Base-by-base conservation (phyloP, 1,140 invertebrate species). In the Leguminivora glycinivorella region DNA sequence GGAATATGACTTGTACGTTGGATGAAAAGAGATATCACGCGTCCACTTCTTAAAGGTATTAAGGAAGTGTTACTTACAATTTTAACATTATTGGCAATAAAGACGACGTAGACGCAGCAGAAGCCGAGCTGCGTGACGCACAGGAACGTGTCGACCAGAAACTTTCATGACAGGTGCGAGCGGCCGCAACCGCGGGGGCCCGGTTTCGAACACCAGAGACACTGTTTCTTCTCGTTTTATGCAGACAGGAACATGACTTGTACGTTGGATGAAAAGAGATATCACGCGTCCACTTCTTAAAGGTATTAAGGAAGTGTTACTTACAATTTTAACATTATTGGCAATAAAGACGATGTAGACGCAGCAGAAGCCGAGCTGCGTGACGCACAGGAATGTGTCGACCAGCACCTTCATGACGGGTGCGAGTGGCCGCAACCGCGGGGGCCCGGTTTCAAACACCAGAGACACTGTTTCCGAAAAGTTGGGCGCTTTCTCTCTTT, bases 321-420 rank as follows among this genome's bases (percentile, higher is more conserved):
- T 80, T 38, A 96, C 96, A 93, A 95, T 93, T 86, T 95, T 93
- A 72, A 97, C 85, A 86, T 96, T 98, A 56, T 94, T 94, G 22
- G 96, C 95, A 76, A 98, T 96, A 90, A 98, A 99, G 34, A 98
- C 95, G 81, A 98, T 96, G 91, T 99, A 99, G 22, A 98, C 96
- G 92, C 97, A 98, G 89, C 98, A 99, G 92, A 99, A 98, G 75
- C 98, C 98, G 73, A 98, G 92, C 92, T 99, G 98, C 31, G 97
- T 98, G 66, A 98, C 91, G 82, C 97, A 96, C 40, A 99, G 93
- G 89, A 97, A 97, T 9, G 94, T 69, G 86, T 97, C 96, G 70
- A 96, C 94, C 72, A 96, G 83, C 29, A 92, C 91, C 79, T 93
- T 93, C 93, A 95, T 95, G 10, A 87, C 77, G 29, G 87, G 79